These are phyloP conservation scores for Eristalinus sepulchralis DNA, from an alignment of 2,888 invertebrate species.

Conservation along the genomic window DNA sequence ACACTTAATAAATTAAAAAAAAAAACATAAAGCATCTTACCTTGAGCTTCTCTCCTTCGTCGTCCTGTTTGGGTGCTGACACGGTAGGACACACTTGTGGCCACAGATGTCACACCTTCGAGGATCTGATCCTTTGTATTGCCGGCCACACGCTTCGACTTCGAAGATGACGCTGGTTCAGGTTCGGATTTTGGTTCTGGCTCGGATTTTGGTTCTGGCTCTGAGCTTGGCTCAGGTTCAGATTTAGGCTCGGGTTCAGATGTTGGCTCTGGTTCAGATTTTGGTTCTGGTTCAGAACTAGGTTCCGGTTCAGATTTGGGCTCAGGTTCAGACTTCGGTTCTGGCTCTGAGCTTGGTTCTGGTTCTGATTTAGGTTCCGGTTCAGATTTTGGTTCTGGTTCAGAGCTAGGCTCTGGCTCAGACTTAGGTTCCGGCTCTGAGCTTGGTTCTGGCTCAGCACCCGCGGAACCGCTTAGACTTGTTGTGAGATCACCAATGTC, in stretches of 20 bases:
- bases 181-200: slow-evolving; percentile 80
- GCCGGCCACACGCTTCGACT: slow-evolving; percentile 83
- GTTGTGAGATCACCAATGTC: slow-evolving; percentile 78
- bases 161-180: slow-evolving; percentile 80
- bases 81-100: slow-evolving; percentile 90
- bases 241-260: slow-evolving; percentile 81
- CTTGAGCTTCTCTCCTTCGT: slow-evolving; percentile 74
- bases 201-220: slow-evolving; percentile 80
- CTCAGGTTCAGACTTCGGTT: slow-evolving; percentile 80
- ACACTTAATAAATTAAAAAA: too few relatives aligned
- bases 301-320: slow-evolving; percentile 82
- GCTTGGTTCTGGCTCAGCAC: slow-evolving; percentile 76
- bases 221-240: slow-evolving; percentile 80
- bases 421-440: slow-evolving; percentile 80
- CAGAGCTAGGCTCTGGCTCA: slow-evolving; percentile 77
- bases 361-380: slow-evolving; percentile 78
- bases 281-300: slow-evolving; percentile 80
- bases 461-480: slow-evolving; percentile 76
- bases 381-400: slow-evolving; percentile 76
- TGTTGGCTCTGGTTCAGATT: slow-evolving; percentile 81
- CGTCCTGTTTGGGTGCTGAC: slow-evolving; percentile 84
- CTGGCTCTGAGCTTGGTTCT: slow-evolving; percentile 78
- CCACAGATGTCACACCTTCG: slow-evolving; percentile 86
- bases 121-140: slow-evolving; percentile 77
- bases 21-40: too few relatives aligned